A percentile compares a stretch with the other conserved stretches of the same genome.
Evolutionary conservation across 2,113 vertebrate species (phyloP).

Genomic region (Apodemus sylvaticus): DNA sequence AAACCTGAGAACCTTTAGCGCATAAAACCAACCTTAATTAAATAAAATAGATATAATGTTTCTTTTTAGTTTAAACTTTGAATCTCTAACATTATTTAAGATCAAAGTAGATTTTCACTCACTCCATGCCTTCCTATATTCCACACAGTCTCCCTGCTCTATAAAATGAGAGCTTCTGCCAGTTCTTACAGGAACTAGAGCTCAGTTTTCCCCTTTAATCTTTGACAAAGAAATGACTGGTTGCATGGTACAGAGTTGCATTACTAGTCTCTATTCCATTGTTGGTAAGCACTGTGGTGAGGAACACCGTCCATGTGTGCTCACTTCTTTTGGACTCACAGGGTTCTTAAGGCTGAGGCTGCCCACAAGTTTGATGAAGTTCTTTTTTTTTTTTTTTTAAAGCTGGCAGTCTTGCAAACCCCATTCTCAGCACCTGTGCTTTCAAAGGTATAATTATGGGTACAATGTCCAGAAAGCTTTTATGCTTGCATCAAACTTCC

Average conservation of each 20-base stretch:
- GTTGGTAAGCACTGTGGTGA: neutral
- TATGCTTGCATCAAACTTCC: neutral
- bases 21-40: neutral
- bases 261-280: neutral
- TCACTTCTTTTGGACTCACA: neutral
- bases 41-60: neutral
- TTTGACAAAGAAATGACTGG: neutral
- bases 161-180: constrained; percentile 10
- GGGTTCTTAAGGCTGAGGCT: neutral
- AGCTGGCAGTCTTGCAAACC: neutral
- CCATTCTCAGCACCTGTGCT: neutral
- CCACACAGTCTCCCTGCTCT: neutral
- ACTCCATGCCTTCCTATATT: neutral
- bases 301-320: neutral
- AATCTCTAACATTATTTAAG: neutral
- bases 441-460: neutral
- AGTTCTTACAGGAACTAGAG: neutral
- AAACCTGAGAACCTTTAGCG: neutral
- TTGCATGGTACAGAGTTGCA: neutral
- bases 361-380: neutral
- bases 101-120: constrained; percentile 53
- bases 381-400: neutral
- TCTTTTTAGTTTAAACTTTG: constrained; percentile 51
- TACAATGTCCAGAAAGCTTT: neutral
- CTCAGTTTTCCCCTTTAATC: neutral